Evolutionary conservation across 2,797 vertebrate species (phyloP).

Genomic region (Molossus molossus): DNA sequence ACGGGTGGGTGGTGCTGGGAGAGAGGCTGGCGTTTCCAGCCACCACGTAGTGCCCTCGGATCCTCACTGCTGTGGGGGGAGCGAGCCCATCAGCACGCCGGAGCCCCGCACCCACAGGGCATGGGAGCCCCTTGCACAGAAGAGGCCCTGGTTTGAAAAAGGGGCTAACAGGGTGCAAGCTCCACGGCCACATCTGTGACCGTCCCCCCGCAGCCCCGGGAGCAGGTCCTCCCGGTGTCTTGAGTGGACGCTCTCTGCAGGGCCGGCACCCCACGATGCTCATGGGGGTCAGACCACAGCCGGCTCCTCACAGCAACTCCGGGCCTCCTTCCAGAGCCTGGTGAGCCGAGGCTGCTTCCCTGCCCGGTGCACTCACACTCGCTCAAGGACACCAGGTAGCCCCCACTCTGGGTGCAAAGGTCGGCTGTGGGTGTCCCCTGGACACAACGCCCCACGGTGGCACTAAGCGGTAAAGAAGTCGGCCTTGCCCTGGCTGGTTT

Average conservation of each 20-base stretch:
- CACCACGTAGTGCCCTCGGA: conserved; percentile 92
- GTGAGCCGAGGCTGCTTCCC: neutral
- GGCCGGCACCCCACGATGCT: fast-evolving
- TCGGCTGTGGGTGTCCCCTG: neutral
- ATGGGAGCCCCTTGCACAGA: neutral
- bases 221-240: neutral
- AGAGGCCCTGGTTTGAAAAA: neutral
- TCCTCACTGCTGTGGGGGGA: conserved; percentile 91
- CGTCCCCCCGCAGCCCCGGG: neutral
- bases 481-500: neutral
- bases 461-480: fast-evolving
- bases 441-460: neutral
- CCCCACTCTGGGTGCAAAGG: neutral
- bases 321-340: fast-evolving
- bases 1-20: conserved; percentile 92
- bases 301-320: neutral
- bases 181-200: fast-evolving
- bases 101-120: neutral
- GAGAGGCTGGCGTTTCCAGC: conserved; percentile 92
- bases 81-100: fast-evolving
- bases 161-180: fast-evolving
- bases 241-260: fast-evolving
- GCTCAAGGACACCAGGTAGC: neutral
- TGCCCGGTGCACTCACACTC: fast-evolving
- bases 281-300: too few species aligned